phyloP scores from a whole-genome alignment of 2,113 vertebrate species.

The Callipepla californica region DNA sequence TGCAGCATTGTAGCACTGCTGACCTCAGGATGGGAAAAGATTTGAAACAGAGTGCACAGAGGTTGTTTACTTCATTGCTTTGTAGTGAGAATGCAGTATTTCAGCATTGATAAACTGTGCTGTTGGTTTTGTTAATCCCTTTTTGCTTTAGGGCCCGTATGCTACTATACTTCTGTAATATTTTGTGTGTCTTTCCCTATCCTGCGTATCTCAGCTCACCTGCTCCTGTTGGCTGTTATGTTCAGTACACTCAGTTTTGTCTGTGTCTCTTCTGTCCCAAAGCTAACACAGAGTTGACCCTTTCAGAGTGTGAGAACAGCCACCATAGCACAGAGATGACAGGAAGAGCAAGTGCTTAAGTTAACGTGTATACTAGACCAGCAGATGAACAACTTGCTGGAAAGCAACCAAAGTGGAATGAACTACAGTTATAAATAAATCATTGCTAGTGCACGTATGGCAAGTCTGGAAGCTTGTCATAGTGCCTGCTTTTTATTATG shows the following conservation, averaged over 20 bases:
- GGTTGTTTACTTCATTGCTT: not conserved
- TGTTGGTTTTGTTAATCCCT: not conserved
- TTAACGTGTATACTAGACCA: not conserved
- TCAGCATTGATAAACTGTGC: not conserved
- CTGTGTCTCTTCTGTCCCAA: not conserved
- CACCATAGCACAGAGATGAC: not conserved
- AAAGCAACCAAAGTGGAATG: not conserved
- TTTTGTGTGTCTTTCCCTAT: not conserved
- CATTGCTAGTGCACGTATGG: not conserved
- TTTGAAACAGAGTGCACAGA: not conserved
- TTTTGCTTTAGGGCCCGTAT: rapidly evolving
- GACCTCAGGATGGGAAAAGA: not conserved
- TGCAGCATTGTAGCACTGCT: not conserved
- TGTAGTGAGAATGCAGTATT: not conserved
- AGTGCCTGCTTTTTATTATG: not conserved
- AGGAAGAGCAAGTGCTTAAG: not conserved
- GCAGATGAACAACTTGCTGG: not conserved
- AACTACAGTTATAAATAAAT: not conserved
- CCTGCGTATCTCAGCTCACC: not conserved
- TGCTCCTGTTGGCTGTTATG: not conserved
- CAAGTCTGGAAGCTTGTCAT: not conserved
- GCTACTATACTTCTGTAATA: not conserved
- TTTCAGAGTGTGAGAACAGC: not conserved
- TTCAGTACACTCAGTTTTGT: not conserved
- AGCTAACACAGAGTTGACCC: not conserved